Evolutionary conservation across 2,113 vertebrate genomes (phyloP).

Genomic region (Hydropotes inermis): DNA sequence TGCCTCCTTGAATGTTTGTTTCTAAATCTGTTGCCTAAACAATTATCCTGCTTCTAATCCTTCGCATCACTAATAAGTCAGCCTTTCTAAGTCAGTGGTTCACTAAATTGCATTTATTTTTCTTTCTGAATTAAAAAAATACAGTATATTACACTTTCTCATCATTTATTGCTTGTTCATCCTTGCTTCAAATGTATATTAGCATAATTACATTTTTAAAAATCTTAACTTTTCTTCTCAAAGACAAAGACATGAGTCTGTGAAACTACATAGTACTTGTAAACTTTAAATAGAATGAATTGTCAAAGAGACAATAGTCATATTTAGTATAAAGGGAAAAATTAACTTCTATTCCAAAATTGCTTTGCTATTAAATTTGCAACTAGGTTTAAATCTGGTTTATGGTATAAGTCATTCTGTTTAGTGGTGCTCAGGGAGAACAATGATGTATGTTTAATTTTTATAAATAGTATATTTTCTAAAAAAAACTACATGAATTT

Average conservation of each 20-base stretch:
- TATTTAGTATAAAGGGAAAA: neutral
- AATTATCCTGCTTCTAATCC: neutral
- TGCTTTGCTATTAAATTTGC: neutral
- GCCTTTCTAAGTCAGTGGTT: constrained; percentile 30
- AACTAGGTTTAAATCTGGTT: neutral
- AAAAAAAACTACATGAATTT: neutral
- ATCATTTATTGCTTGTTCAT: neutral
- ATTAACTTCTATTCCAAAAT: neutral
- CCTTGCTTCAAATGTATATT: neutral
- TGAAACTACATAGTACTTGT: neutral
- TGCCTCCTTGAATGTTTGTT: neutral
- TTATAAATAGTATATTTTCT: neutral
- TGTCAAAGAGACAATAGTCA: neutral
- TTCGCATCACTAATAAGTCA: constrained; percentile 5
- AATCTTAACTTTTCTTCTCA: neutral
- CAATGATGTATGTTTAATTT: neutral
- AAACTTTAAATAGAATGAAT: neutral
- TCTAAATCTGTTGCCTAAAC: constrained; percentile 18
- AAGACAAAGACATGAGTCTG: neutral
- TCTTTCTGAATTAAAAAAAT: neutral
- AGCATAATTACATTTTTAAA: constrained; percentile 1
- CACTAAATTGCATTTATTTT: constrained; percentile 55
- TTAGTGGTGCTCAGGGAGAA: neutral
- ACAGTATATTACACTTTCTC: neutral
- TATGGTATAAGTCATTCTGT: neutral